phyloP scores from a whole-genome alignment of 2,888 invertebrate genomes.

The Lasioglossum calceatum region DNA sequence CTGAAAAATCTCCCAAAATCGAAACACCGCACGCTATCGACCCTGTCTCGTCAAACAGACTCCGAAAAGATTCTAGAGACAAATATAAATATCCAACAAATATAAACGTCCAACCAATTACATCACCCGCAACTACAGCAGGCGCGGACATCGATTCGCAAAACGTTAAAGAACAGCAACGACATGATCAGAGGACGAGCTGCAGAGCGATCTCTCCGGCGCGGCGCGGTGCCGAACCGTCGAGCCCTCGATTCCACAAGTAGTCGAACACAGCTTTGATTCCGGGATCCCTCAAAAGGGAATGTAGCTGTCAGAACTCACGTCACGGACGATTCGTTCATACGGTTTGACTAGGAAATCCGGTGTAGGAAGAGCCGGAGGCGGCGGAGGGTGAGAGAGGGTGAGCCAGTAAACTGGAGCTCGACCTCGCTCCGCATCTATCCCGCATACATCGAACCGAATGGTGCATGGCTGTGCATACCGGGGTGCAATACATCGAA shows the following conservation, averaged over 20 bases:
- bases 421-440: constrained; percentile 69
- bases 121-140: too few relatives aligned
- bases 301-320: constrained; percentile 51
- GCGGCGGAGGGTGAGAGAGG: constrained; percentile 43
- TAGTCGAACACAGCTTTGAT: constrained; percentile 11
- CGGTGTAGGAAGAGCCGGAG: constrained; percentile 28
- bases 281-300: constrained; percentile 12
- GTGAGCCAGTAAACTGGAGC: constrained; percentile 55
- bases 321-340: constrained; percentile 59
- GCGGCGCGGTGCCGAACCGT: neutral
- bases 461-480: constrained; percentile 71
- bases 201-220: neutral
- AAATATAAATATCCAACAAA: neutral
- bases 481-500: constrained; percentile 71
- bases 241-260: neutral
- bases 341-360: constrained; percentile 58
- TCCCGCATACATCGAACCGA: constrained; percentile 73
- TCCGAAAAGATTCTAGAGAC: too few relatives aligned
- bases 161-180: neutral
- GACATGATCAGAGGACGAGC: neutral
- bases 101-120: too few relatives aligned
- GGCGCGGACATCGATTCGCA: neutral
- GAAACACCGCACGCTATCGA: neutral
- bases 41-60: too few relatives aligned
- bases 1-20: neutral